Base-by-base conservation (phyloP, 64 coral and sea anemone species). In the Exaiptasia diaphana region DNA sequence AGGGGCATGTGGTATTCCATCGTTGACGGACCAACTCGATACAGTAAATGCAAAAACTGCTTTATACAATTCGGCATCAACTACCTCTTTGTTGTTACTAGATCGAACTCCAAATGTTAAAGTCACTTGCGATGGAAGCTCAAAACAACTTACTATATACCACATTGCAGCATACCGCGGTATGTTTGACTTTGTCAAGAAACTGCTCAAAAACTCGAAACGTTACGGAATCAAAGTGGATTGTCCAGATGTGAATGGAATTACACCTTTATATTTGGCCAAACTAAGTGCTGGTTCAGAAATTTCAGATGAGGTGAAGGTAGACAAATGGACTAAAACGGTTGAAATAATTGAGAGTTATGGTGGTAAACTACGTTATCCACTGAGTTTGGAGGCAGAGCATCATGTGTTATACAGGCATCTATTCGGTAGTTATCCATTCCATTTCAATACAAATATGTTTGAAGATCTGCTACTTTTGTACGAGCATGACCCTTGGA, bases 101-200 rank as follows among this genome's bases (percentile, higher is more conserved):
- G 39, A 33, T 74, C 3, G 25, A 1, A 64, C 6, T 32, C 60
- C 46, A 50, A 50, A 50, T 29, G 23, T 75, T 63, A 23, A 82
- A 85, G 53, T 93, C 23, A 64, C 75, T 42, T 94, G 91, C 38
- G 13, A 85, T 17, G 32, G 38, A 37, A 64, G 31, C 5, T 57
- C 36, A 4, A 20, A 22, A 0, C 26, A 72, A 64, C 24, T 89
- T 10, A 94, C 91, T 1, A 9, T 94, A 1, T 94, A 90, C 49
- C 91, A 94, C 26, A 32, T 89, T 0, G 91, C 91, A 28, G 91
- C 91, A 2, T 52, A 79, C 36, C 91, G 86, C 22, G 85, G 91
- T 35, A 89, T 94, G 91, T 94, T 78, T 78, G 63, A 58, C 33
- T 85, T 94, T 22, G 42, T 94, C 1, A 64, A 46, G 35, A 54